phyloP scores from a whole-genome alignment of 2,113 vertebrate genomes.

The Corythornis vintsioides region DNA sequence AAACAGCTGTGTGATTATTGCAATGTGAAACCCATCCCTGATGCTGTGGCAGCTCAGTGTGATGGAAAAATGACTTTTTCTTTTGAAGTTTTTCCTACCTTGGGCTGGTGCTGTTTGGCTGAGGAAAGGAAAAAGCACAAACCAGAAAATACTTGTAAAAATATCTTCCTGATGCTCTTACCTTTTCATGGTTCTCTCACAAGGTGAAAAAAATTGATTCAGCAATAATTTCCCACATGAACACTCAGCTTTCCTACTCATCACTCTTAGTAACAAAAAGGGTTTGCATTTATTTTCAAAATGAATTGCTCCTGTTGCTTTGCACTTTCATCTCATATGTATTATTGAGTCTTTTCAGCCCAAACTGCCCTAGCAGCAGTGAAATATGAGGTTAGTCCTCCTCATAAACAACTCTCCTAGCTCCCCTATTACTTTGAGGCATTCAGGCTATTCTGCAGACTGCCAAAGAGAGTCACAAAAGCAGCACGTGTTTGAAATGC shows the following conservation, averaged over 20 bases:
- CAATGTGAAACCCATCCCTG: background rate
- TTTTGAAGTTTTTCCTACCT: background rate
- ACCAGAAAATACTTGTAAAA: background rate
- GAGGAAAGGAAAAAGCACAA: background rate
- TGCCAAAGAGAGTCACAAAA: background rate
- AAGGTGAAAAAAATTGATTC: background rate
- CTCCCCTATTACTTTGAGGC: background rate
- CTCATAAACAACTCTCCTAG: background rate
- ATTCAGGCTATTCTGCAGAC: background rate
- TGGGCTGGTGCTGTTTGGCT: background rate
- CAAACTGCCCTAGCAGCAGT: background rate
- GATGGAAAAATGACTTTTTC: background rate
- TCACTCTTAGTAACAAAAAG: background rate
- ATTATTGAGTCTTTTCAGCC: background rate
- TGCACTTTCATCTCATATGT: background rate
- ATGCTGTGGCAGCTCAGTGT: accelerated
- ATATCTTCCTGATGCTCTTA: background rate
- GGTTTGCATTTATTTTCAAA: background rate
- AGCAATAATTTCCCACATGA: background rate
- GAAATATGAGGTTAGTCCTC: background rate
- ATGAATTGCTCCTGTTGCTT: background rate
- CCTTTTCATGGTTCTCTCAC: background rate
- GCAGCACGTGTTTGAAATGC: background rate
- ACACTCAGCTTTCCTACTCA: background rate
- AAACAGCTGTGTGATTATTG: background rate